Percentiles rank a stretch among this genome's conserved stretches.
Conservation (phyloP, 2,797 vertebrate species). For the Pipistrellus kuhlii region DNA sequence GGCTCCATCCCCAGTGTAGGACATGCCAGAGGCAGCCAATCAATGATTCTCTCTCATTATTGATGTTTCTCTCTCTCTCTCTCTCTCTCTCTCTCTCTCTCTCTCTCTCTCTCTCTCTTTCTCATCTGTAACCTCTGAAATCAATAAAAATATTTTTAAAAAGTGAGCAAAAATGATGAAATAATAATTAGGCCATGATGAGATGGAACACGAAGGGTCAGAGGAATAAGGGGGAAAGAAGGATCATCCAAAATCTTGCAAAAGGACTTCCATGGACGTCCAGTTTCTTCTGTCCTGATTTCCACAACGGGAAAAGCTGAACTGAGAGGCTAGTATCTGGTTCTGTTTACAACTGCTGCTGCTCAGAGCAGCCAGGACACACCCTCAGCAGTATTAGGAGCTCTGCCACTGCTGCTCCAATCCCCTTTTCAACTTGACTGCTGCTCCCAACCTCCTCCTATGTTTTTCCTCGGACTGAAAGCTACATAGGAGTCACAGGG, state of each 20-base stretch:
- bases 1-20: too few species aligned
- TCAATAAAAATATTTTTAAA: background rate
- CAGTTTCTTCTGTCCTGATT: background rate
- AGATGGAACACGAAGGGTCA: background rate
- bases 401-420: fast-evolving
- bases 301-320: background rate
- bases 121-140: too few species aligned
- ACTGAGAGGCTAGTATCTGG: fast-evolving
- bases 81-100: too few species aligned
- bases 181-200: background rate
- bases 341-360: background rate
- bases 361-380: too few species aligned
- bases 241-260: background rate
- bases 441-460: background rate
- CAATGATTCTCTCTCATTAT: background rate
- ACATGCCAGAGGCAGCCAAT: background rate
- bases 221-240: background rate
- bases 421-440: background rate
- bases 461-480: background rate
- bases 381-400: too few species aligned
- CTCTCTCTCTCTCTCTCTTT: too few species aligned
- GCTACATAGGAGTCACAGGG: background rate
- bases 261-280: background rate
- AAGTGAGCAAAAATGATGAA: background rate
- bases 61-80: background rate